phyloP scores from a whole-genome alignment of 2,113 vertebrate species.

The Poeciliopsis turrubarensis region DNA sequence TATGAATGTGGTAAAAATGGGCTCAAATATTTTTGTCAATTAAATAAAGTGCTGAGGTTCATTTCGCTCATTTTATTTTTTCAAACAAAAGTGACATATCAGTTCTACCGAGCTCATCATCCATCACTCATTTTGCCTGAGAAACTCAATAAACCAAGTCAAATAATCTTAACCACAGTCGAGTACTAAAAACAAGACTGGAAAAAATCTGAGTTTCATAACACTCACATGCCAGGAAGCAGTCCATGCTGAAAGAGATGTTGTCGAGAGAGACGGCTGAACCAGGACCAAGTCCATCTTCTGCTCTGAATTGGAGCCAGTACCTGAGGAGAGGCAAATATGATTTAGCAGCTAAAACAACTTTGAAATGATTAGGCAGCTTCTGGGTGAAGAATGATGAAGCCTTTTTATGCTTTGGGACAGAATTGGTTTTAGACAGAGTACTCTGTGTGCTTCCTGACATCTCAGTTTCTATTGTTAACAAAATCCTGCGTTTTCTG shows the following conservation, averaged over 20 bases:
- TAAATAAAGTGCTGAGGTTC: not conserved
- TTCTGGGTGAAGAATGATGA: slow-evolving; percentile 12
- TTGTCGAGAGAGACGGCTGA: slow-evolving; percentile 91
- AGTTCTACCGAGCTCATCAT: not conserved
- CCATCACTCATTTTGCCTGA: not conserved
- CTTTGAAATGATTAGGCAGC: not conserved
- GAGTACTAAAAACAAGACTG: slow-evolving; percentile 3
- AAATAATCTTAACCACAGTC: slow-evolving; percentile 18
- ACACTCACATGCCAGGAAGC: slow-evolving; percentile 96
- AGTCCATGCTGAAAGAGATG: slow-evolving; percentile 94
- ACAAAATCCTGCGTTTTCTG: not conserved
- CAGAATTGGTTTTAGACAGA: slow-evolving; percentile 2
- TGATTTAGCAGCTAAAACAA: slow-evolving; percentile 20
- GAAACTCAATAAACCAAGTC: not conserved
- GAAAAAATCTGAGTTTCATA: slow-evolving; percentile 9
- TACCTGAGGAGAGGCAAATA: slow-evolving; percentile 83
- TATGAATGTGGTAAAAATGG: too few species aligned
- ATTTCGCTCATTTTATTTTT: not conserved
- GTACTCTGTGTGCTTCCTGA: not conserved
- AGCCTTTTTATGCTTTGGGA: slow-evolving; percentile 4
- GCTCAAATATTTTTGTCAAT: not conserved
- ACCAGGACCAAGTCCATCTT: slow-evolving; percentile 85
- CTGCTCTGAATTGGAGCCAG: slow-evolving; percentile 90
- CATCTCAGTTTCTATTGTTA: slow-evolving; percentile 7
- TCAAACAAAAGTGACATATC: not conserved